Base-by-base conservation (phyloP, 1,140 invertebrate genomes). In the Caerostris extrusa region DNA sequence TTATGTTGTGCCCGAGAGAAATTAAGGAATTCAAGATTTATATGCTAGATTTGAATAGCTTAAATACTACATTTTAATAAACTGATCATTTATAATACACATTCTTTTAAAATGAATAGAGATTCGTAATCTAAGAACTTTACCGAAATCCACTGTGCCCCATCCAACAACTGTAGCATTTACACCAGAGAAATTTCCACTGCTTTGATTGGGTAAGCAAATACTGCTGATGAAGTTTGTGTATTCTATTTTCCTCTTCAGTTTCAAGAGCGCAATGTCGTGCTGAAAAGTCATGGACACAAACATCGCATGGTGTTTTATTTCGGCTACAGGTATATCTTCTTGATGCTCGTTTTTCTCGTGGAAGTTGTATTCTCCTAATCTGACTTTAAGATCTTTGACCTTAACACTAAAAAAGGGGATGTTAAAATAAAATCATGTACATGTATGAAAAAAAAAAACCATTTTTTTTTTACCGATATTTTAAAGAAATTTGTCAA, bases 101-200 rank as follows among this genome's bases (percentile, higher is more conserved):
- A 34, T 34, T 34, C 3, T 12, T 17, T 0, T 17, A 67, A n/a
- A 67, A n/a, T 10, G 7, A 60, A 60, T 60, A 67, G 3, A 5
- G 50, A 77, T 50, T 2, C 34, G 34, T 34, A 34, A 12, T 67
- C n/a, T 14, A 67, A 67, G 12, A 19, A 14, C 94, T 94, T n/a
- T 93, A 95, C 95, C 95, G 90, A 96, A 97, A 55, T 96, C 96
- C 5, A 95, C 95, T 0, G 96, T 96, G 53, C 97, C 97, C 97
- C 97, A 98, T 88, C 97, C 97, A 97, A 98, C 94, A 12, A 95
- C 95, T 3, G 93, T 95, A 12, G 93, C 95, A 58, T 91, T 90
- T 55, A 60, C 91, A 53, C 94, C 91, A 7, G 94, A 88, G 17
- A 82, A 94, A 67, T 92, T 90, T 17, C 93, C 61, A 12, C 77